A percentile compares a stretch with the other conserved stretches of the same genome.
Evolutionary conservation across 2,888 invertebrate genomes (phyloP).

Genomic region (Bombylius discolor): DNA sequence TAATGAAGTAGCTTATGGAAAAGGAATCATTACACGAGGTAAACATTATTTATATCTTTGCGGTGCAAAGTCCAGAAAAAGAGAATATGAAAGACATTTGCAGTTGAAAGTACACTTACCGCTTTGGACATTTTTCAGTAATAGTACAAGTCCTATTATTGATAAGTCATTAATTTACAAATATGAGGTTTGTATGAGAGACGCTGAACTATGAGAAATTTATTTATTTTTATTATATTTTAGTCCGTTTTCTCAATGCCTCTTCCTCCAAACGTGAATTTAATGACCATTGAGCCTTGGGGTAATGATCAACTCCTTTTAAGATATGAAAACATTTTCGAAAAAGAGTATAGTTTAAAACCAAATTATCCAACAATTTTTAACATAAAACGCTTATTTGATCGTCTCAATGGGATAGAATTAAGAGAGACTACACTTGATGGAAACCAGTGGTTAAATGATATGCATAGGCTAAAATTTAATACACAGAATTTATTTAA

Average conservation of each 20-base stretch:
- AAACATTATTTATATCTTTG: constrained; percentile 44
- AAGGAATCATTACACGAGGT: constrained; percentile 58
- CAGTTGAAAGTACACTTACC: constrained; percentile 44
- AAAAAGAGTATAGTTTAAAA: constrained; percentile 45
- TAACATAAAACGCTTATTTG: constrained; percentile 39
- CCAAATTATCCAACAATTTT: constrained; percentile 35
- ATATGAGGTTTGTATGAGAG: constrained; percentile 42
- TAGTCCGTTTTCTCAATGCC: constrained; percentile 29
- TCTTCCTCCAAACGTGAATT: constrained; percentile 57
- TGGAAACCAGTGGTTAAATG: constrained; percentile 51
- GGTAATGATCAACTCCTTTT: constrained; percentile 47
- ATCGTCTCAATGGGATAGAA: constrained; percentile 40
- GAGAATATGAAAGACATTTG: constrained; percentile 34
- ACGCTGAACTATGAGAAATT: constrained; percentile 30
- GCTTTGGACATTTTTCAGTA: constrained; percentile 48
- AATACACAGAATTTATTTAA: constrained; percentile 6
- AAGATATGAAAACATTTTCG: constrained; percentile 64
- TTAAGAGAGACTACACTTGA: constrained; percentile 55
- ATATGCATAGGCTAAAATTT: constrained; percentile 34
- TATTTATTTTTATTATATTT: too few relatives aligned
- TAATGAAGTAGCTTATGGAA: constrained; percentile 61
- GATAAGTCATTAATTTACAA: constrained; percentile 30
- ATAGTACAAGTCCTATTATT: too few relatives aligned
- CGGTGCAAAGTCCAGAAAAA: constrained; percentile 21
- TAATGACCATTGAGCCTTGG: constrained; percentile 73